Evolutionary conservation across 2,888 invertebrate species (phyloP).

Genomic region (Cyrtodaria siliqua): DNA sequence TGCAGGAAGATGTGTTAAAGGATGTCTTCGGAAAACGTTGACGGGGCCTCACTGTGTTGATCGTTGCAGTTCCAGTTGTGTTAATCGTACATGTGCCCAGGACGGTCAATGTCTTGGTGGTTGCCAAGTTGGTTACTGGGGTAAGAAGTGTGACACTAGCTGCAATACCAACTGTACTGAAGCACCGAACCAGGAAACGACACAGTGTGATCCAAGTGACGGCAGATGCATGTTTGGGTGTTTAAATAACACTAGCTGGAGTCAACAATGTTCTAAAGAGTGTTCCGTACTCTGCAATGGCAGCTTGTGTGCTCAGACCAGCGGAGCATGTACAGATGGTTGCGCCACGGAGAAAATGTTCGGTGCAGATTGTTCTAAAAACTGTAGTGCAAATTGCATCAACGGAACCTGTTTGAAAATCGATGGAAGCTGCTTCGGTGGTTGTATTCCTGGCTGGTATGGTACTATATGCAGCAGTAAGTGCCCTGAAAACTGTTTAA

Average conservation of each 20-base stretch:
- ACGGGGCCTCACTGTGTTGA: too few relatives aligned
- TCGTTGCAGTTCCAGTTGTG: too few relatives aligned
- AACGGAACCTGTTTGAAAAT: too few relatives aligned
- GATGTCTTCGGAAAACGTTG: too few relatives aligned
- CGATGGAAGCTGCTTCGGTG: background rate
- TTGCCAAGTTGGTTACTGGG: background rate
- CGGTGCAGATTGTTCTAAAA: too few relatives aligned
- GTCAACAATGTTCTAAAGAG: background rate
- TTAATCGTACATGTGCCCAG: too few relatives aligned
- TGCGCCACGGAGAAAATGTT: too few relatives aligned
- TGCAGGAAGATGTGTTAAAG: too few relatives aligned
- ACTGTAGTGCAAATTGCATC: background rate
- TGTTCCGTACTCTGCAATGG: background rate
- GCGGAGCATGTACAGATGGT: too few relatives aligned
- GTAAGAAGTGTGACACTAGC: background rate
- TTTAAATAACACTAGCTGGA: background rate
- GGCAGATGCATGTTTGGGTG: background rate
- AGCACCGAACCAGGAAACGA: background rate
- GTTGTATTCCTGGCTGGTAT: background rate
- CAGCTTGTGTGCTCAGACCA: background rate
- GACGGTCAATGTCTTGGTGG: background rate
- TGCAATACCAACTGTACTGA: conserved; percentile 9
- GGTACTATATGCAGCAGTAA: background rate
- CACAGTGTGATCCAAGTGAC: background rate
- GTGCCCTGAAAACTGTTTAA: background rate